phyloP scores from a whole-genome alignment of 2,888 invertebrate genomes.

The Prostheceraeus crozeri region DNA sequence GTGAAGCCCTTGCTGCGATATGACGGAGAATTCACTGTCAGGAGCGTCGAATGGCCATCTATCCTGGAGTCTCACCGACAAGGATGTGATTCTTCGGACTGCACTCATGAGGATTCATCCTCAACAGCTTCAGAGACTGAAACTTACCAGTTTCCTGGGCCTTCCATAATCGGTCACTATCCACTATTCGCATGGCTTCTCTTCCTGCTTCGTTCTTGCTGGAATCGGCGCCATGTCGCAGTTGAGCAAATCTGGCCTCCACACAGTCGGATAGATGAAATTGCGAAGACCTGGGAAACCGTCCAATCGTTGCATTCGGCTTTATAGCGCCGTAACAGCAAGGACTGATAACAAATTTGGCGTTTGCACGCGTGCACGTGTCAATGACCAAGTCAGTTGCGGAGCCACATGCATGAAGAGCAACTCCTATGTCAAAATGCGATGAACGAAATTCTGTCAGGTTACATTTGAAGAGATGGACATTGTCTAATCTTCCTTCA shows the following conservation, averaged over 20 bases:
- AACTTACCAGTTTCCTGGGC: slow-evolving; percentile 70
- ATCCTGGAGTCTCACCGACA: too few species aligned
- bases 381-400: slow-evolving; percentile 84
- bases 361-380: slow-evolving; percentile 68
- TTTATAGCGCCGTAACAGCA: slow-evolving; percentile 86
- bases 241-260: slow-evolving; percentile 38
- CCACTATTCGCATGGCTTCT: slow-evolving; percentile 77
- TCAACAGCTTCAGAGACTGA: slow-evolving; percentile 68
- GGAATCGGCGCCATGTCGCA: slow-evolving; percentile 34
- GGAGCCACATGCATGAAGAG: slow-evolving; percentile 85
- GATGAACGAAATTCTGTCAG: slow-evolving; percentile 77
- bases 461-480: slow-evolving; percentile 75
- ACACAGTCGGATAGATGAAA: slow-evolving; percentile 41
- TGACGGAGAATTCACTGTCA: too few species aligned
- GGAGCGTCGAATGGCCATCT: too few species aligned
- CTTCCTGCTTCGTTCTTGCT: slow-evolving; percentile 60
- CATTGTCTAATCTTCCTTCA: slow-evolving; percentile 67
- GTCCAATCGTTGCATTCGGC: slow-evolving; percentile 68
- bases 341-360: slow-evolving; percentile 76
- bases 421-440: slow-evolving; percentile 72
- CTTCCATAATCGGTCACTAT: slow-evolving; percentile 71
- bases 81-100: slow-evolving; percentile 84
- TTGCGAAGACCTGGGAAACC: slow-evolving; percentile 70
- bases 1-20: too few species aligned
- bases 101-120: slow-evolving; percentile 71